phyloP scores from a whole-genome alignment of 2,888 invertebrate species.

The Hydriomena furcata region DNA sequence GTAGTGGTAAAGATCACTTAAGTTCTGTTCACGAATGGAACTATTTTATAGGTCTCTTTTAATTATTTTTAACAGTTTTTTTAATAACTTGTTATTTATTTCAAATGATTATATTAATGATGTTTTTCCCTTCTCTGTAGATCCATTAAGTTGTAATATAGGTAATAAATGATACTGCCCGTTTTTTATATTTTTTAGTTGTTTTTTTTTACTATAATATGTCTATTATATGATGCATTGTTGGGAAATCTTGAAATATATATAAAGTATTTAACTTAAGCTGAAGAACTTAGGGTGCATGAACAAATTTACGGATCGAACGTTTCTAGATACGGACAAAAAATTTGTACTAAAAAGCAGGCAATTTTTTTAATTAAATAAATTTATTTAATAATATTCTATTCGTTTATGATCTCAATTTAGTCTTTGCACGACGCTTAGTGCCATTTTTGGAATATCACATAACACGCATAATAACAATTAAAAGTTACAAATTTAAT shows the following conservation, averaged over 20 bases:
- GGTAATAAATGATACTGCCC: conserved; percentile 78
- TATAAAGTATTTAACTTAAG: conserved; percentile 43
- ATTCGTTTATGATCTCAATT: conserved; percentile 68
- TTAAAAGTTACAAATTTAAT: conserved; percentile 36
- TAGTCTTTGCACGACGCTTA: conserved; percentile 59
- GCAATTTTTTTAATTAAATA: conserved; percentile 75
- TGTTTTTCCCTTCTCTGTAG: conserved; percentile 75
- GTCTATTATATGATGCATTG: conserved; percentile 36
- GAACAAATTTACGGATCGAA: conserved; percentile 66
- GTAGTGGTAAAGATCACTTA: conserved; percentile 74
- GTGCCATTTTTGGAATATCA: conserved; percentile 66
- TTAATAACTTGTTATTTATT: conserved; percentile 82
- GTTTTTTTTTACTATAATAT: conserved; percentile 46
- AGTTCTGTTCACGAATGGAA: conserved; percentile 65
- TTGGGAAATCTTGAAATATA: conserved; percentile 35
- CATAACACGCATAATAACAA: conserved; percentile 67
- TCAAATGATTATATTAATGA: conserved; percentile 82
- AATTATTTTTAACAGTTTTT: conserved; percentile 81
- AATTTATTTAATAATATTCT: too few species aligned
- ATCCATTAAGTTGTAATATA: conserved; percentile 78
- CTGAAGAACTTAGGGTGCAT: conserved; percentile 53
- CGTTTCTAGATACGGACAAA: conserved; percentile 57
- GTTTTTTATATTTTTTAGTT: conserved; percentile 64
- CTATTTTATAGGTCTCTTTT: conserved; percentile 67
- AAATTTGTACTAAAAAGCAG: conserved; percentile 61